phyloP scores from a whole-genome alignment of 2,113 vertebrate species.

The Ascaphus truei region DNA sequence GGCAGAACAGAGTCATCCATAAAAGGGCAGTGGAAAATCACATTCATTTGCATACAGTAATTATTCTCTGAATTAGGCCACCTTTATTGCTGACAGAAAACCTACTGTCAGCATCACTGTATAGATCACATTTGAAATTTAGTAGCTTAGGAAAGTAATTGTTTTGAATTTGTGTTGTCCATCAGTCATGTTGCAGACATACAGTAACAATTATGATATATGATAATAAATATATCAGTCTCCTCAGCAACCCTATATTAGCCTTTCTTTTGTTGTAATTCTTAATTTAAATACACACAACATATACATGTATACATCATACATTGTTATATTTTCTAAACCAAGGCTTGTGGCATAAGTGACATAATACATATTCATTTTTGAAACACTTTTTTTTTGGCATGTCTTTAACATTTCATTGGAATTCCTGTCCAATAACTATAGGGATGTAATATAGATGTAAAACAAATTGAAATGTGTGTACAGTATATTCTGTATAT shows the following conservation, averaged over 20 bases:
- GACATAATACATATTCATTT: too few relatives aligned
- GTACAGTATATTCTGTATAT: too few relatives aligned
- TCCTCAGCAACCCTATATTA: background rate
- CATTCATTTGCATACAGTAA: slow-evolving; percentile 80
- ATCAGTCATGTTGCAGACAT: background rate
- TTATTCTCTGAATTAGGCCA: slow-evolving; percentile 79
- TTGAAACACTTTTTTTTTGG: too few relatives aligned
- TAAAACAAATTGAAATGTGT: too few relatives aligned
- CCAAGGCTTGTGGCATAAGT: too few relatives aligned
- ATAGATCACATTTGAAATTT: slow-evolving; percentile 65
- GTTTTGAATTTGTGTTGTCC: slow-evolving; percentile 33
- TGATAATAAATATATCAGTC: background rate
- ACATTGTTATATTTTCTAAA: too few relatives aligned
- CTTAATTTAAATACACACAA: too few relatives aligned
- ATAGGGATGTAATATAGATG: too few relatives aligned
- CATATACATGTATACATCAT: too few relatives aligned
- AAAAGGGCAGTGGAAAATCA: slow-evolving; percentile 75
- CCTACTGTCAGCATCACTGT: slow-evolving; percentile 71
- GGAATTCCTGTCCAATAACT: too few relatives aligned
- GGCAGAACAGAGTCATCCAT: slow-evolving; percentile 70
- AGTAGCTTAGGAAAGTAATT: slow-evolving; percentile 50
- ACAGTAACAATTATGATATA: background rate
- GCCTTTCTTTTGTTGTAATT: background rate
- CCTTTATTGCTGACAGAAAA: slow-evolving; percentile 77
- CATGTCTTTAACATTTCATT: too few relatives aligned